Evolutionary conservation across 2,888 invertebrate species (phyloP).

Genomic region (Dynastes hyllus): DNA sequence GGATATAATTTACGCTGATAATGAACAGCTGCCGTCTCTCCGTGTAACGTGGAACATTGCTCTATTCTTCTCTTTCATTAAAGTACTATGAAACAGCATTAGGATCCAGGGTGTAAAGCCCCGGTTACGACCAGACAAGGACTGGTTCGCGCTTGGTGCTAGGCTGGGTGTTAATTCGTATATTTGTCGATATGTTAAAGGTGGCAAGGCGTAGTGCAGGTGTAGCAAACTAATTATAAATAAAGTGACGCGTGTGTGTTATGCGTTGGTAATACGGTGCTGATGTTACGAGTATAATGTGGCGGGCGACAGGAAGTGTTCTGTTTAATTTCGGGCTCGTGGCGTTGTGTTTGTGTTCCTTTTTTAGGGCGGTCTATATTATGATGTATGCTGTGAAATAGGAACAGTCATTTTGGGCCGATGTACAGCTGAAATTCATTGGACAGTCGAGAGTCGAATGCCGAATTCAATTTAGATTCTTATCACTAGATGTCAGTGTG

Average conservation of each 20-base stretch:
- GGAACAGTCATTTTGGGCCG: neutral
- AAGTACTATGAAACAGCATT: neutral
- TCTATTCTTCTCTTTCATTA: neutral
- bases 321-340: constrained; percentile 31
- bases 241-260: neutral
- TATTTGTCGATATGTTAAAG: constrained; percentile 10
- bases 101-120: neutral
- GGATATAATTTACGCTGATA: constrained; percentile 41
- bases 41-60: neutral
- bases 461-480: no score
- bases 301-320: constrained; percentile 21
- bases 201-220: neutral
- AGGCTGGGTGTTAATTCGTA: constrained; percentile 21
- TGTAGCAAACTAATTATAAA: neutral
- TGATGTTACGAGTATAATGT: neutral
- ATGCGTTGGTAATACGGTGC: neutral
- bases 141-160: neutral
- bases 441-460: neutral
- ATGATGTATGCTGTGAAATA: constrained; percentile 7
- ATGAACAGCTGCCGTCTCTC: constrained; percentile 27
- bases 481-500: no score
- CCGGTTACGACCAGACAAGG: neutral
- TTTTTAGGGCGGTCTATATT: constrained; percentile 19
- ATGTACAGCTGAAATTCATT: neutral
- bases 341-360: constrained; percentile 26